A percentile compares a stretch with the other conserved stretches of the same genome.
These are phyloP conservation scores for Belonocnema kinseyi DNA, from an alignment of 1,140 invertebrate genomes.

Conservation along the genomic window DNA sequence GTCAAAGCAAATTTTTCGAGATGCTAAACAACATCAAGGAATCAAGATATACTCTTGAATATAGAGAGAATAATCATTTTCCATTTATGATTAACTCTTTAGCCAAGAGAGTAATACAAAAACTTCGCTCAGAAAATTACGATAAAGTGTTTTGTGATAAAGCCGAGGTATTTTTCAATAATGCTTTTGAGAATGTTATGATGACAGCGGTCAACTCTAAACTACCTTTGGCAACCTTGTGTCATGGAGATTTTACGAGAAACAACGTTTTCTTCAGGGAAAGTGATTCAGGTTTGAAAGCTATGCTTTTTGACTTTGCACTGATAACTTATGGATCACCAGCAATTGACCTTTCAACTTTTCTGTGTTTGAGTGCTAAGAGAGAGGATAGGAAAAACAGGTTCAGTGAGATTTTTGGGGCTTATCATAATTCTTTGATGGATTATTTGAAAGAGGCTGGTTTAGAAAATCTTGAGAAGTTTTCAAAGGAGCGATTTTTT, in stretches of 20 bases:
- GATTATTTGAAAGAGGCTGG: slow-evolving; percentile 43
- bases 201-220: slow-evolving; percentile 7
- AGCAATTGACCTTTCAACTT: slow-evolving; percentile 69
- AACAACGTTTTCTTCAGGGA: slow-evolving; percentile 67
- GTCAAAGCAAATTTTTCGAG: slow-evolving; percentile 56
- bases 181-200: slow-evolving; percentile 41
- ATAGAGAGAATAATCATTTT: neutral
- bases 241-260: slow-evolving; percentile 70
- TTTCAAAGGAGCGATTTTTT: slow-evolving; percentile 57
- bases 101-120: slow-evolving; percentile 35
- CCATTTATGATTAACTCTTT: neutral
- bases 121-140: slow-evolving; percentile 39
- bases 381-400: slow-evolving; percentile 41
- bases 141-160: slow-evolving; percentile 52
- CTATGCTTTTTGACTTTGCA: slow-evolving; percentile 71
- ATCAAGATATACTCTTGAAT: slow-evolving; percentile 31
- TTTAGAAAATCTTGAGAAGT: slow-evolving; percentile 45
- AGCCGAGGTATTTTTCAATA: slow-evolving; percentile 39
- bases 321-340: slow-evolving; percentile 63
- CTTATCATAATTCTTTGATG: slow-evolving; percentile 60
- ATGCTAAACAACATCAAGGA: slow-evolving; percentile 51
- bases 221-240: slow-evolving; percentile 64
- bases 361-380: slow-evolving; percentile 65
- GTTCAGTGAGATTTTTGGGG: slow-evolving; percentile 58
- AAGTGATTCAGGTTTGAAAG: slow-evolving; percentile 44